Base-by-base conservation (phyloP, 2,888 invertebrate species). In the Exephanes ischioxanthus region DNA sequence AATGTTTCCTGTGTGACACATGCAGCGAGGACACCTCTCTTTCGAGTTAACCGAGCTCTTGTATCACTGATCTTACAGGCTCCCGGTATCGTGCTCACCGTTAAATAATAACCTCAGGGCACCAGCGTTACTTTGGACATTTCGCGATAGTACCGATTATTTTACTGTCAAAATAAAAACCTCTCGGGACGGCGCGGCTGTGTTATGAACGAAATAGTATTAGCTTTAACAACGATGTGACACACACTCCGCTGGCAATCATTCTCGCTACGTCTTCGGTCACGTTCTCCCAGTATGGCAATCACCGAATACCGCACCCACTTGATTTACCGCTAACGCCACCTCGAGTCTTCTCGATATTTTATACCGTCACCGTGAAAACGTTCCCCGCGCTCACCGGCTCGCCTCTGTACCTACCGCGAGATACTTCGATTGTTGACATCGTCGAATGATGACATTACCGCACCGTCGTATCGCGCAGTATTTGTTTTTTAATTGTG, bases 261-360 rank as follows among this genome's bases (percentile, higher is more conserved):
- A 92, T 92, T 90, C 91, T 92, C 89, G 87, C 83, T 86, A 81
- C 89, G 90, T 88, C 92, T 92, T 90, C 87, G 92, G 90, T 92
- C 91, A 92, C 92, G 92, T 92, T 90, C 90, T 87, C 90, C 90
- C 90, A 90, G 90, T 90, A 91, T 91, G 91, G 90, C 91, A 89
- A 91, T 88, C 82, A 68, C 86, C 87, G 86, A 87, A 87, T 80
- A 90, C 91, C 91, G 91, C 91, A 90, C 91, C 90, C 90, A 83
- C 87, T 88, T 85, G 79, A 81, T 68, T 78, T 45, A 48, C 71
- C 70, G 51, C 58, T 77, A 77, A 80, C 81, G 83, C 83, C 85
- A 86, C 81, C 88, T 88, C 76, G 81, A 41, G 77, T 58, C 63
- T 6, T 33, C 30, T 16, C 33, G 63, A 30, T 63, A 33, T 63